Percentiles rank a stretch among this genome's conserved stretches.
Conservation (phyloP, 2,888 invertebrate genomes). For the Apodemia zela region DNA sequence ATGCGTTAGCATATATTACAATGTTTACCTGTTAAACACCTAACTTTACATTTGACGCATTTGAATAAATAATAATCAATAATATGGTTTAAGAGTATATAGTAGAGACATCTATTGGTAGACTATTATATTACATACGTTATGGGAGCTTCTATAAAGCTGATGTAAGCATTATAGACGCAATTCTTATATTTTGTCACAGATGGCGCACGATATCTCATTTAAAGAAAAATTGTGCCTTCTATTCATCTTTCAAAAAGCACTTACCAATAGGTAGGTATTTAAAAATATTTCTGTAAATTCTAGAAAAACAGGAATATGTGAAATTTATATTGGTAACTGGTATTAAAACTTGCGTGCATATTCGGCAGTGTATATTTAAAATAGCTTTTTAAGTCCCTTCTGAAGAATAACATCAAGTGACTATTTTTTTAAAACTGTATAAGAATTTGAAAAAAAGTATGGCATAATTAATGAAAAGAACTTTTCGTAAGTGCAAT, state of each 20-base stretch:
- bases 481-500: too few species aligned
- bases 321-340: too few species aligned
- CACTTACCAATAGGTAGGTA: background rate
- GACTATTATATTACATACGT: background rate
- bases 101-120: background rate
- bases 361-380: too few species aligned
- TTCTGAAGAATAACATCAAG: too few species aligned
- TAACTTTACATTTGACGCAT: slow-evolving; percentile 1
- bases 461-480: too few species aligned
- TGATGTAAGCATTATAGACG: background rate
- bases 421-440: too few species aligned
- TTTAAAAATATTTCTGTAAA: too few species aligned
- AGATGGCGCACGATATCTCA: background rate
- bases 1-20: slow-evolving; percentile 6
- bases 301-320: too few species aligned
- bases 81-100: background rate
- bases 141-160: background rate
- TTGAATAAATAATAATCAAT: slow-evolving; percentile 8
- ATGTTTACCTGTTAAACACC: slow-evolving; percentile 2
- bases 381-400: too few species aligned
- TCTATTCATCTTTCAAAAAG: background rate
- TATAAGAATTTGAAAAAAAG: too few species aligned
- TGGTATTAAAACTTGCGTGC: too few species aligned
- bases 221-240: background rate
- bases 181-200: background rate